These are phyloP conservation scores for Dasyurus viverrinus DNA, from an alignment of 2,113 vertebrate genomes.

Conservation along the genomic window DNA sequence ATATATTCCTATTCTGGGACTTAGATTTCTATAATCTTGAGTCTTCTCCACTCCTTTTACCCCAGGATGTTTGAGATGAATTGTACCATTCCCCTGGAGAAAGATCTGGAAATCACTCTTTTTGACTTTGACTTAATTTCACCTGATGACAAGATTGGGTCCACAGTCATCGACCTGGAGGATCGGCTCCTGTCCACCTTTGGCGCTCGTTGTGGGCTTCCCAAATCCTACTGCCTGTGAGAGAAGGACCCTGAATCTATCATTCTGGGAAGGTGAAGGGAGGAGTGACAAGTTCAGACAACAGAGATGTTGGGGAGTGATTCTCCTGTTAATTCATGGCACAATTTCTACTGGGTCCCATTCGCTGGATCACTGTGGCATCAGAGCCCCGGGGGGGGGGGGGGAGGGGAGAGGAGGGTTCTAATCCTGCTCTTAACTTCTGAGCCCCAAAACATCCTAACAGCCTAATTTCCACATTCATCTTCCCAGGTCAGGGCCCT, in stretches of 20 bases:
- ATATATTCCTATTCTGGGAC: not conserved
- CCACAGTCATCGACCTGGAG: conserved; percentile 85
- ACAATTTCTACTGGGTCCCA: not conserved
- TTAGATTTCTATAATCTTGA: not conserved
- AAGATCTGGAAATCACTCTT: conserved; percentile 83
- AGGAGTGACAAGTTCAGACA: not conserved
- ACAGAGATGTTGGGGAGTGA: not conserved
- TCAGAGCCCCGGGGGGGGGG: not conserved
- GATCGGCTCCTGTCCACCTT: conserved; percentile 82
- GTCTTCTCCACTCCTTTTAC: not conserved
- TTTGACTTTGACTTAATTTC: conserved; percentile 82
- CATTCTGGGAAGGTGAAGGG: not conserved
- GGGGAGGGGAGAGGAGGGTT: too few relatives aligned
- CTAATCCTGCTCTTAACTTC: not conserved
- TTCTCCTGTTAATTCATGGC: not conserved
- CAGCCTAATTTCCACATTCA: not conserved
- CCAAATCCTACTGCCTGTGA: conserved; percentile 79
- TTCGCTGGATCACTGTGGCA: not conserved
- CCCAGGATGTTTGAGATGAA: conserved; percentile 82
- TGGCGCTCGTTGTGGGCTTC: conserved; percentile 84
- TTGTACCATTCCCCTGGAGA: conserved; percentile 83
- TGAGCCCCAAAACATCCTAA: not conserved
- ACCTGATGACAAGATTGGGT: conserved; percentile 82
- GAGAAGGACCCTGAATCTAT: conserved; percentile 20
- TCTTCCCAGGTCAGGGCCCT: conserved; percentile 65